A percentile compares a stretch with the other conserved stretches of the same genome.
Conservation (phyloP, 1,140 invertebrate genomes). For the Hetaerina americana region DNA sequence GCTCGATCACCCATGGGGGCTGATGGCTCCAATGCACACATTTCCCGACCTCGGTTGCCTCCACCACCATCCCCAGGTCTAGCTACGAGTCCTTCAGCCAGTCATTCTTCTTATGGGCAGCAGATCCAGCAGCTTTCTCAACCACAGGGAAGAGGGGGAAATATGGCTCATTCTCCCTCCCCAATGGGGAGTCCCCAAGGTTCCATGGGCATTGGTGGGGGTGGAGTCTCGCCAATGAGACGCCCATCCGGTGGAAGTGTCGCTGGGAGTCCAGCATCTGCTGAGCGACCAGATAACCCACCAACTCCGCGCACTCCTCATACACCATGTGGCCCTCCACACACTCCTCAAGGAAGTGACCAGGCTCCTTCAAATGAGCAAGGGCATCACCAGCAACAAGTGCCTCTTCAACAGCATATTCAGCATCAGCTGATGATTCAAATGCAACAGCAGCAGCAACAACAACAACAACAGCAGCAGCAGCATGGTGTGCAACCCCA, state of each 20-base stretch:
- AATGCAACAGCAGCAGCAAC: constrained; percentile 16
- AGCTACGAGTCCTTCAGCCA: neutral
- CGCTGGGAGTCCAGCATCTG: constrained; percentile 34
- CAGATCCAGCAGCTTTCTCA: constrained; percentile 34
- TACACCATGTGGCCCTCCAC: constrained; percentile 20
- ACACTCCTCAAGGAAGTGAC: constrained; percentile 17
- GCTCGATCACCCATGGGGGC: neutral
- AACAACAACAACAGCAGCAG: constrained; percentile 20
- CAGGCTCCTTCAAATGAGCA: neutral
- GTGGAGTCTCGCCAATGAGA: constrained; percentile 19
- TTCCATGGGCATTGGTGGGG: constrained; percentile 18
- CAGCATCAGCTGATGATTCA: constrained; percentile 14
- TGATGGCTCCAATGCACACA: neutral
- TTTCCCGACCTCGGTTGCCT: neutral
- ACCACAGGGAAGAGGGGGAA: constrained; percentile 26
- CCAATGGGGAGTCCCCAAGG: constrained; percentile 29
- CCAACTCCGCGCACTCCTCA: constrained; percentile 36
- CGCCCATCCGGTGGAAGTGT: constrained; percentile 19
- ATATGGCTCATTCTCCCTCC: constrained; percentile 29
- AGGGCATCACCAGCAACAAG: constrained; percentile 8
- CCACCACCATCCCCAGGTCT: neutral
- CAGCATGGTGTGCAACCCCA: constrained; percentile 21
- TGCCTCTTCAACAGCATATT: constrained; percentile 26
- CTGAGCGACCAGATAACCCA: constrained; percentile 42
- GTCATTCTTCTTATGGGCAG: constrained; percentile 18